Evolutionary conservation across 2,113 vertebrate genomes (phyloP).

Genomic region (Antidorcas marsupialis): DNA sequence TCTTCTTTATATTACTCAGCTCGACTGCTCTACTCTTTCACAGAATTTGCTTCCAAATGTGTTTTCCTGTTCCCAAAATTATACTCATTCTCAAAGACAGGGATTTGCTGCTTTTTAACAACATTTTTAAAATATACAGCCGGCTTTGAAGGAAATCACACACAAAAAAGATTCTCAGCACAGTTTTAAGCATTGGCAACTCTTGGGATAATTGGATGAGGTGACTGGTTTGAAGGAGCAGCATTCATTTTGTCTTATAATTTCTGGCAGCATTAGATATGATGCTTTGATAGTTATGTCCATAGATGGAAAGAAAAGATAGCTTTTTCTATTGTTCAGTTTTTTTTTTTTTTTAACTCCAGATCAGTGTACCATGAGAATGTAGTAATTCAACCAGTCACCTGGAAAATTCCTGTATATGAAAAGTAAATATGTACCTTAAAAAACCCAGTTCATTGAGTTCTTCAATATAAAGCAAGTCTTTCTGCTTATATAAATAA

Average conservation of each 20-base stretch:
- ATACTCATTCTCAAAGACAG: neutral
- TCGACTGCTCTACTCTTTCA: neutral
- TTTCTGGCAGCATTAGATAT: neutral
- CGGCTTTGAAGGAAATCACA: neutral
- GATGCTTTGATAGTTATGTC: neutral
- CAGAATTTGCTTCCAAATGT: neutral
- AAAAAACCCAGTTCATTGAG: conserved; percentile 39
- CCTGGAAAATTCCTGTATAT: conserved; percentile 63
- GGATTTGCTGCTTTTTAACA: neutral
- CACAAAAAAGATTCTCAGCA: neutral
- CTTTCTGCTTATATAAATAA: conserved; percentile 56
- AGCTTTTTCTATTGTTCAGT: neutral
- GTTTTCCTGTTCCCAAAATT: conserved; percentile 7
- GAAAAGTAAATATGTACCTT: conserved; percentile 5
- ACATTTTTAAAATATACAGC: neutral
- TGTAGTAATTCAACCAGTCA: conserved; percentile 7
- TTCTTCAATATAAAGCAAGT: conserved; percentile 45
- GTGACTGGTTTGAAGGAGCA: neutral
- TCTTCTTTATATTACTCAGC: neutral
- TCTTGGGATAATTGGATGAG: neutral
- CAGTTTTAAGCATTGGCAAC: neutral
- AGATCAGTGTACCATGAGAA: neutral
- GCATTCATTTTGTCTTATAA: neutral
- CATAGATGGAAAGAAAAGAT: neutral
- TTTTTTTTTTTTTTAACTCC: neutral